Base-by-base conservation (phyloP, 2,113 vertebrate genomes). In the Egretta garzetta region DNA sequence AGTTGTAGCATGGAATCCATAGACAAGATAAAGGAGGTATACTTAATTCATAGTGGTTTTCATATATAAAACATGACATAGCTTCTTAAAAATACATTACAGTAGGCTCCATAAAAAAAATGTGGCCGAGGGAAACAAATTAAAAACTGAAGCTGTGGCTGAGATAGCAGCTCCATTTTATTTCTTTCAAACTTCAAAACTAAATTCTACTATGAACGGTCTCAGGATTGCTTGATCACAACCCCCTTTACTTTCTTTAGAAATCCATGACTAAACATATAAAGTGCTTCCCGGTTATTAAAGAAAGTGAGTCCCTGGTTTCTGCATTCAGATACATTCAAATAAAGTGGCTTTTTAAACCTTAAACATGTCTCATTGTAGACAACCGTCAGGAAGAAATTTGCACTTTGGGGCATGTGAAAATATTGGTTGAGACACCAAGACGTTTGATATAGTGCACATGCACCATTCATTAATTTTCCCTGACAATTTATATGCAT, bases 361-460 rank as follows among this genome's bases (percentile, higher is more conserved):
- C 86, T 75, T 39, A 95, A 94, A 95, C 50, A 41, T 63, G 63
- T 74, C 77, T 91, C 45, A 59, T 88, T 82, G 39, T 39, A 92
- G 62, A 28, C 28, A 88, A 67, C 43, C 33, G 28, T 94, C 50
- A 52, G 75, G 52, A 79, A 90, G 24, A 37, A 93, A 96, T 35
- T 10, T 88, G 63, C 14, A 45, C 63, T 93, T 97, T 60, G 89
- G 63, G 95, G 76, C 91, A 66, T 91, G 86, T 94, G 77, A 96
- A 96, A 96, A 95, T 84, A 93, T 26, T 87, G 74, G 55, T 96
- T 90, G 91, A 96, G 67, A 96, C 72, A 97, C 33, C 33, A 53
- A 47, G 68, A 90, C 6, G 33, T 90, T 96, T 96, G 88, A 97
- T 95, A 86, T 71, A 84, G 18, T 86, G 80, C 33, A 77, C 71